Base-by-base conservation (phyloP, 2,888 invertebrate genomes). In the Sminthurinus aureus region DNA sequence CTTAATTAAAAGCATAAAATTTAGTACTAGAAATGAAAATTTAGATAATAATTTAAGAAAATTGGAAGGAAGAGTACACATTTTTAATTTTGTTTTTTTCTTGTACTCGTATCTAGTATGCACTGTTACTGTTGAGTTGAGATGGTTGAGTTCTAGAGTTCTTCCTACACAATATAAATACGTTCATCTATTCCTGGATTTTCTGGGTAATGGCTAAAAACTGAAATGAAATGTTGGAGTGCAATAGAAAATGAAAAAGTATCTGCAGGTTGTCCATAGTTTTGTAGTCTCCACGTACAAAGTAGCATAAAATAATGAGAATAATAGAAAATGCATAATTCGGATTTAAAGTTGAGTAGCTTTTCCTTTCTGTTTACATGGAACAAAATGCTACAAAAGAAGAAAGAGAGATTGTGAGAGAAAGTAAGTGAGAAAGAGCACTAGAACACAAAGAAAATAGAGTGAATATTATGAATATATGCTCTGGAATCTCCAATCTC, bases 401-500 rank as follows among this genome's bases (percentile, higher is more conserved):
- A 18, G 64, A 64, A 18, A 64, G 3, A n/a, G 64, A 15, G 64
- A 64, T 4, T 4, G 3, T 2, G 64, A 15, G n/a, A 64, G 15
- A 64, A 18, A 15, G n/a, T 64, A 9, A 64, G 64, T 18, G n/a
- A 64, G 64, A 64, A n/a, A 64, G 64, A 64, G 64, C 18, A 64
- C 15, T 15, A 64, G 64, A n/a, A n/a, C n/a, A n/a, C 3, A 9
- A 64, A 64, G 64, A 8, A n/a, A 64, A 64, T 18, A 64, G 64
- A 64, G 64, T 18, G 64, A 64, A 26, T 12, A 73, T 13, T 18
- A 73, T 73, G 26, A 24, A 51, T 75, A 12, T 50, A 75, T 50
- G 50, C 75, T 69, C 22, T 71, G 9, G 52, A 81, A 73, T 73
- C 74, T 81, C 20, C 22, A 38, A 38, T 38, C 38, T 38, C 18